A percentile compares a stretch with the other conserved stretches of the same genome.
Evolutionary conservation across 2,888 invertebrate species (phyloP).

Genomic region (Drosophila heteroneura): DNA sequence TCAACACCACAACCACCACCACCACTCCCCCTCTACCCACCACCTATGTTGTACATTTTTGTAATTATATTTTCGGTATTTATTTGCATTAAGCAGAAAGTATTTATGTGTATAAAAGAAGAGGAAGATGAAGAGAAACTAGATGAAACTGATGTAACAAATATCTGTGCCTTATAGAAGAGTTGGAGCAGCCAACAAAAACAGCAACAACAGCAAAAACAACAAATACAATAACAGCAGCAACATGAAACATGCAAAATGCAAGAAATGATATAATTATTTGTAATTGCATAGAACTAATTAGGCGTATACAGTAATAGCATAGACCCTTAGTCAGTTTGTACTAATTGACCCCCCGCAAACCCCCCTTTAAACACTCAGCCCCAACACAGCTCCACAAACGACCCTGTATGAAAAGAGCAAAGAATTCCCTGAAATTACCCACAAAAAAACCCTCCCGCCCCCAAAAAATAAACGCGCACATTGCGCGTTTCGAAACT

Average conservation of each 20-base stretch:
- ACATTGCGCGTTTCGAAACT: conserved; percentile 73
- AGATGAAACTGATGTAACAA: conserved; percentile 76
- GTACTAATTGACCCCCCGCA: conserved; percentile 65
- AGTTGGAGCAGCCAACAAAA: conserved; percentile 49
- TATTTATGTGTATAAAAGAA: conserved; percentile 74
- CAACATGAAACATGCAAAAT: conserved; percentile 39
- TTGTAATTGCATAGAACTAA: conserved; percentile 42
- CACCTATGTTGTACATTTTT: conserved; percentile 72
- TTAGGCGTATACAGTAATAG: conserved; percentile 46
- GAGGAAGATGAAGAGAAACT: conserved; percentile 36
- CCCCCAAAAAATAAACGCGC: conserved; percentile 55
- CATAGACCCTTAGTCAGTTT: conserved; percentile 69
- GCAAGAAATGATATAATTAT: conserved; percentile 63
- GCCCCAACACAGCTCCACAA: conserved; percentile 9
- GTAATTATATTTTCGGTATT: conserved; percentile 78
- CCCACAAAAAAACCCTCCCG: conserved; percentile 11
- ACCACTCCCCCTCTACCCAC: conserved; percentile 25
- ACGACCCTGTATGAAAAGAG: conserved; percentile 48
- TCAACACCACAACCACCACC: conserved; percentile 19
- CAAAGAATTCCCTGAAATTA: conserved; percentile 26
- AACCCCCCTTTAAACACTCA: conserved; percentile 11
- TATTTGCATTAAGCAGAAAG: conserved; percentile 75
- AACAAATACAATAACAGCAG: conserved; percentile 36
- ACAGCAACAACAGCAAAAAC: conserved; percentile 29
- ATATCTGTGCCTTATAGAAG: conserved; percentile 75